Percentiles rank a stretch among this genome's conserved stretches.
These are phyloP conservation scores for Ormyrus nitidulus DNA, from an alignment of 2,888 invertebrate genomes.

Conservation along the genomic window DNA sequence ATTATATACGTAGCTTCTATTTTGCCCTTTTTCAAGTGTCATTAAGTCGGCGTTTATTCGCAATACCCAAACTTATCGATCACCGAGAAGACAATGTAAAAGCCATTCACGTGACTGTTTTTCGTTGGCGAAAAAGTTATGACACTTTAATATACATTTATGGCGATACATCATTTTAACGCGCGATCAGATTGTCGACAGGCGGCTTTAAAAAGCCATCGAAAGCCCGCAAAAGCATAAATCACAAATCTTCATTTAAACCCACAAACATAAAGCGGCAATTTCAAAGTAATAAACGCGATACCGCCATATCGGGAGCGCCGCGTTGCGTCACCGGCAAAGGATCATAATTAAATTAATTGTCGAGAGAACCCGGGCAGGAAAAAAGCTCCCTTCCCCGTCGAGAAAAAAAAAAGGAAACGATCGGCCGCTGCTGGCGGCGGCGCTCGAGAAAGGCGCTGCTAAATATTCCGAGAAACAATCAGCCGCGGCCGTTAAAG, in stretches of 20 bases:
- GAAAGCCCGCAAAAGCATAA: not conserved
- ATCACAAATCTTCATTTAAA: not conserved
- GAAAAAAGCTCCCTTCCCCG: conserved; percentile 4
- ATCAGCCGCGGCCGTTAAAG: conserved; percentile 1
- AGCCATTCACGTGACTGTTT: too few species aligned
- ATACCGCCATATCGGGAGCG: not conserved
- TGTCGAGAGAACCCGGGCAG: not conserved
- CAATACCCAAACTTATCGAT: too few species aligned
- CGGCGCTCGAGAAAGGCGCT: conserved; percentile 17
- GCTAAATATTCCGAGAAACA: conserved; percentile 42
- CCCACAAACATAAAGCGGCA: not conserved
- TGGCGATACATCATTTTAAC: too few species aligned
- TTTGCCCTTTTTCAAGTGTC: too few species aligned
- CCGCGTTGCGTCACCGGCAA: not conserved
- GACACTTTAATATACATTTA: too few species aligned
- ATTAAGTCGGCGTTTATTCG: too few species aligned
- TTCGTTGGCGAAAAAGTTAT: too few species aligned
- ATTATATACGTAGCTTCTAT: too few species aligned
- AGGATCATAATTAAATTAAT: conserved; percentile 45
- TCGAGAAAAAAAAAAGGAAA: not conserved
- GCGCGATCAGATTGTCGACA: too few species aligned
- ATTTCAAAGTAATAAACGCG: not conserved
- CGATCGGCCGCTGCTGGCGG: not conserved
- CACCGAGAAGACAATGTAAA: too few species aligned
- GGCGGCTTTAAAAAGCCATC: not conserved